A percentile compares a stretch with the other conserved stretches of the same genome.
Conservation (phyloP, 2,113 vertebrate species). For the Craseonycteris thonglongyai region DNA sequence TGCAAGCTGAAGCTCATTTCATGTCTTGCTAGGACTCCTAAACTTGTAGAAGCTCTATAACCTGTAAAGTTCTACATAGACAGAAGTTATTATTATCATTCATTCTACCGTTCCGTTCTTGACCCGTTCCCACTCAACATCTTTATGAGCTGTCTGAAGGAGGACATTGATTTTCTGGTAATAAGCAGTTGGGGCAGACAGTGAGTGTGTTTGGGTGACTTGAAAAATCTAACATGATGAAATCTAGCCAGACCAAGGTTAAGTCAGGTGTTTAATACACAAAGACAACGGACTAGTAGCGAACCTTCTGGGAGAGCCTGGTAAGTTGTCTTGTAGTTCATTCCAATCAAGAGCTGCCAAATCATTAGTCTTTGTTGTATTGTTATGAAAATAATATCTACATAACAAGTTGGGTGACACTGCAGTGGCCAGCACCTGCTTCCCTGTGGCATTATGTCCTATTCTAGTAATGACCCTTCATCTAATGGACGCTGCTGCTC, state of each 20-base stretch:
- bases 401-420: not conserved
- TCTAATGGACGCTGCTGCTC: not conserved
- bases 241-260: constrained; percentile 22
- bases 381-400: not conserved
- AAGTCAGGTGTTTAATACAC: not conserved
- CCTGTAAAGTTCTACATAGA: not conserved
- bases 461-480: not conserved
- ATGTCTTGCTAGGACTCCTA: constrained; percentile 29
- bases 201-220: not conserved
- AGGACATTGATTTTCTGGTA: constrained; percentile 42
- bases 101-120: not conserved
- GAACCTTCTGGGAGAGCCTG: not conserved
- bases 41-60: constrained; percentile 13
- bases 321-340: not conserved
- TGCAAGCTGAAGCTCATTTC: constrained; percentile 46
- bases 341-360: not conserved
- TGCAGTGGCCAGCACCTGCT: not conserved
- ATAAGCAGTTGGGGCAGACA: not conserved
- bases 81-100: constrained; percentile 8
- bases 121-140: not conserved
- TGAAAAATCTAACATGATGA: constrained; percentile 17
- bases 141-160: constrained; percentile 33
- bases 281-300: not conserved
- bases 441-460: not conserved
- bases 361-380: not conserved